phyloP scores from a whole-genome alignment of 1,140 invertebrate genomes.

The Pseudomyrmex cubaensis region DNA sequence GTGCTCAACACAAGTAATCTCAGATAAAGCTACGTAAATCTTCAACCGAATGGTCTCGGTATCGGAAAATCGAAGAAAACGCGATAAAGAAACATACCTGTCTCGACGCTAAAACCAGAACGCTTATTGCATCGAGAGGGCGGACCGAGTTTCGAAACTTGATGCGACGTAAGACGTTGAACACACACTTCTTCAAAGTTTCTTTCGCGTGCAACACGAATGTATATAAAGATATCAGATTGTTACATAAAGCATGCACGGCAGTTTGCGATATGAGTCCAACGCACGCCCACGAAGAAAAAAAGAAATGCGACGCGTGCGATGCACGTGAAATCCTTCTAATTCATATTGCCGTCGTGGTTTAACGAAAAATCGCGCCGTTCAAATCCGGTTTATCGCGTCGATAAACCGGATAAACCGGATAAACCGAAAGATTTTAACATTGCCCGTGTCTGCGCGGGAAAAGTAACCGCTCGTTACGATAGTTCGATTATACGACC shows the following conservation, averaged over 20 bases:
- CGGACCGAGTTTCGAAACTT: constrained; percentile 16
- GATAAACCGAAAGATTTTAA: constrained; percentile 3
- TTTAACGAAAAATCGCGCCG: constrained; percentile 1
- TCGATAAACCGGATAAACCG: not conserved
- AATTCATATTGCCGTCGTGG: constrained; percentile 45
- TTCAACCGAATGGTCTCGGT: not conserved
- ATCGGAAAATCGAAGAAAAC: constrained; percentile 1
- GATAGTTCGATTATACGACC: not conserved
- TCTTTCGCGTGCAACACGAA: constrained; percentile 64
- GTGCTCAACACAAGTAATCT: not conserved
- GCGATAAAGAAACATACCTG: constrained; percentile 12
- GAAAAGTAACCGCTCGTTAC: not conserved
- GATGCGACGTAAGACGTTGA: constrained; percentile 39
- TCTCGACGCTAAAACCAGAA: constrained; percentile 18
- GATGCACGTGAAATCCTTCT: constrained; percentile 53
- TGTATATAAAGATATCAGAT: constrained; percentile 54
- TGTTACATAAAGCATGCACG: constrained; percentile 22
- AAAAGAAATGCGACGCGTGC: constrained; percentile 18
- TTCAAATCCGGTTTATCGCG: not conserved
- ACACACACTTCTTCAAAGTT: constrained; percentile 36
- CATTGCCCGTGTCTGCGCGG: not conserved
- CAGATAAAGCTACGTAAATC: not conserved
- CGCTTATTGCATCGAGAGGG: constrained; percentile 1
- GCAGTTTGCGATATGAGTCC: not conserved
- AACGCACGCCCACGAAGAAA: constrained; percentile 12